Evolutionary conservation across 2,888 invertebrate genomes (phyloP), one percentile per base, ranked within the genome.

Genomic region (Trichogramma evanescens): DNA sequence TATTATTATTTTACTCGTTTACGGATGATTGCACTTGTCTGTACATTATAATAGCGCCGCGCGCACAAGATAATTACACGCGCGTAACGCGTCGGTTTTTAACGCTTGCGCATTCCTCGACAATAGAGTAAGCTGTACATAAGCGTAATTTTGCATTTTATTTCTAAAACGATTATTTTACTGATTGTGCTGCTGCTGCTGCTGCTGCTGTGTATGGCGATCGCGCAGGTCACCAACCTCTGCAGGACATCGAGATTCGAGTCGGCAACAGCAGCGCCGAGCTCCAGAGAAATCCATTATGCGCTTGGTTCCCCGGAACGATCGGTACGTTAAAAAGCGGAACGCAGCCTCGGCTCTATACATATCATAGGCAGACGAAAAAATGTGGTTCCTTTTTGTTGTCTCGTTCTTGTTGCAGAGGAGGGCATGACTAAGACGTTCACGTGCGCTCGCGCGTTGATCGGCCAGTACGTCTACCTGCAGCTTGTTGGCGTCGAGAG

Each of bases 241-340:
- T 94, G 9, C 91, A 92, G 76, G 93, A 93, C 75, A 80, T 94
- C 58, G 93, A 94, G 80, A 91, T 93, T 64, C 82, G 92, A 58
- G 92, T 93, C n/a, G 94, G 94, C 26, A 94, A 94, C 77, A 93
- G 92, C 78, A 93, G 92, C 72, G 85, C 85, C 0, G 91, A 92
- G 70, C 79, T 93, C 54, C 93, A 93, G 75, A 83, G 91, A 62
- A 95, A 94, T 80, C 93, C 93, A 10, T 80, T 95, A 0, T 95
- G 94, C 74, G 93, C 94, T 40, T 95, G 94, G 94, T 93, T 92
- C 77, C 94, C 94, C 3, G 93, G 93, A 61, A 92, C 93, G 6
- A 86, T 93, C 62, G 88, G 89, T 89, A 74, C 82, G 83, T 79
- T 9, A 38, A 50, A 26, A 13, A 2, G 4, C 13, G 45, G 44